These are phyloP conservation scores for Lissonota sp. DNA, from an alignment of 2,888 invertebrate genomes.

Conservation along the genomic window DNA sequence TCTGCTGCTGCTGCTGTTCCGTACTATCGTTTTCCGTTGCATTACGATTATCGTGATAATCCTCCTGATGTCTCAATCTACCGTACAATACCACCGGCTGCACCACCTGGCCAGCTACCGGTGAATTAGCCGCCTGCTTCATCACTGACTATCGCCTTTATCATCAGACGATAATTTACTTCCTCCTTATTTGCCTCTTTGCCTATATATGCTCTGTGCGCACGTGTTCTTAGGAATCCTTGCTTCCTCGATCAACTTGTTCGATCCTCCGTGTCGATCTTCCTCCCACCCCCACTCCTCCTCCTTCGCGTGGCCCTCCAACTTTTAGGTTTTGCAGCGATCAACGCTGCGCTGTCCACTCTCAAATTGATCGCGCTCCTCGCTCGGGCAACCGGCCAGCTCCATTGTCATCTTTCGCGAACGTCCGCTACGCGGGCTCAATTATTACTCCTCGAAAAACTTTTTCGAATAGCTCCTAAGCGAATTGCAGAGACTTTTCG, in stretches of 20 bases:
- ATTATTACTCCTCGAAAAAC: background rate
- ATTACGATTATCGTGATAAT: constrained; percentile 50
- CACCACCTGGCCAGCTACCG: constrained; percentile 66
- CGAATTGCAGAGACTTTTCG: too few species aligned
- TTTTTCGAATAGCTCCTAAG: too few species aligned
- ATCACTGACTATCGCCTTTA: constrained; percentile 63
- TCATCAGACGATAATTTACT: constrained; percentile 59
- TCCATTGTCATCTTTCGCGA: constrained; percentile 56
- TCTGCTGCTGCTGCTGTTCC: background rate
- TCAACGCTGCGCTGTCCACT: constrained; percentile 66
- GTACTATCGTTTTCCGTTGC: constrained; percentile 45
- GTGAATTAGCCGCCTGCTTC: constrained; percentile 68
- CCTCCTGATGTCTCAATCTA: constrained; percentile 59
- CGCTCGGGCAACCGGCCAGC: constrained; percentile 63
- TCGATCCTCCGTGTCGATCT: background rate
- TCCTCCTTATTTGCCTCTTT: background rate
- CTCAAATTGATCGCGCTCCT: constrained; percentile 74
- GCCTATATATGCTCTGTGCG: background rate
- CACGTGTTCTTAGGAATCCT: too few species aligned
- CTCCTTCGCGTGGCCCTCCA: background rate
- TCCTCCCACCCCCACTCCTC: background rate
- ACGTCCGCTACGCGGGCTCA: constrained; percentile 7
- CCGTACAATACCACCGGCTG: constrained; percentile 66
- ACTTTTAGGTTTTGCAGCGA: constrained; percentile 70
- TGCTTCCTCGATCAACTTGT: too few species aligned